phyloP scores from a whole-genome alignment of 2,888 invertebrate genomes.

The Pachydiplax longipennis region DNA sequence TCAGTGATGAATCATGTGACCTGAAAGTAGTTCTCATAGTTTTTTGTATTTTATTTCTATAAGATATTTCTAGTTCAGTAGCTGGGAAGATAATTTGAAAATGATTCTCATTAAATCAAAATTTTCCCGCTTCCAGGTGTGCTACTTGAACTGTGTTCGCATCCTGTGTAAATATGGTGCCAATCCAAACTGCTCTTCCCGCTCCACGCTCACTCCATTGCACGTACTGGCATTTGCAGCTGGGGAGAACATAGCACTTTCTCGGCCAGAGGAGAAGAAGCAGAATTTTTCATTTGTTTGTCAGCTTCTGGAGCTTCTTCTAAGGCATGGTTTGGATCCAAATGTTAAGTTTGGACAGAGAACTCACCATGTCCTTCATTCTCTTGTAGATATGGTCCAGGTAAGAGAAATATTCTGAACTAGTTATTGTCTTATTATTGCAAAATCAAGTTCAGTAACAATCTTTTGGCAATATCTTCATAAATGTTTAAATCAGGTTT shows the following conservation, averaged over 20 bases:
- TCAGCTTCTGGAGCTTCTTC: conserved; percentile 68
- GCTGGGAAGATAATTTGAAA: too few relatives aligned
- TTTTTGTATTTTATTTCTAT: too few relatives aligned
- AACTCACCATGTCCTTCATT: conserved; percentile 73
- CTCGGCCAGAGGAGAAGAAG: conserved; percentile 71
- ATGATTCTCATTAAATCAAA: too few relatives aligned
- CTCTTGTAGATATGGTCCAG: conserved; percentile 39
- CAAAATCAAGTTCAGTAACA: too few relatives aligned
- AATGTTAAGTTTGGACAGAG: conserved; percentile 67
- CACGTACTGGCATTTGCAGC: conserved; percentile 76
- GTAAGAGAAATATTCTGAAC: not conserved
- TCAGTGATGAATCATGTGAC: too few relatives aligned
- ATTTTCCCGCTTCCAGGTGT: conserved; percentile 63
- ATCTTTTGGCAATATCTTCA: too few relatives aligned
- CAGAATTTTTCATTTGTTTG: conserved; percentile 75
- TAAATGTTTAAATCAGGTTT: too few relatives aligned
- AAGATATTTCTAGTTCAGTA: too few relatives aligned
- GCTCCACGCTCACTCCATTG: conserved; percentile 72
- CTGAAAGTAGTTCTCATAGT: too few relatives aligned
- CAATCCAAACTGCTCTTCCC: conserved; percentile 75
- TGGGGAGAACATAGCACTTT: conserved; percentile 73
- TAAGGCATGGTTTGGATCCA: conserved; percentile 74
- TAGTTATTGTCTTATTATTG: not conserved
- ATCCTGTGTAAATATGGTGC: conserved; percentile 75
- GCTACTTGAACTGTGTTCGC: conserved; percentile 74